Evolutionary conservation across 1,140 invertebrate species (phyloP), one percentile per base, ranked within the genome.

Genomic region (Drosophila pruinosa): DNA sequence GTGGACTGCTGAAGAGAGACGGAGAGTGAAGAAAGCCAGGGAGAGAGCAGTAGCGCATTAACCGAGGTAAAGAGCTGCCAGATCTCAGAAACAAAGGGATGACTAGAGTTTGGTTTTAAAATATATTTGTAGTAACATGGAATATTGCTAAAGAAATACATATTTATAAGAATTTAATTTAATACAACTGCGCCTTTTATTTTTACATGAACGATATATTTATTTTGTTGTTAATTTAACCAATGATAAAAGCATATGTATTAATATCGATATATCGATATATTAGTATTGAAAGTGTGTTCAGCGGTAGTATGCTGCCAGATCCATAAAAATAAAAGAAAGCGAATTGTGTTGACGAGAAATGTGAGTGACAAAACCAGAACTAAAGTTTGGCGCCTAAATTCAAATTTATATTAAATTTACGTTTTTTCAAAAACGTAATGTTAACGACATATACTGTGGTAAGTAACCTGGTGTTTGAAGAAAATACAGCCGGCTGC

Each of bases 1-100:
- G 67, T 50, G 67, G 72, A 73, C 74, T 68, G 70, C 41, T 65
- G 54, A 72, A 80, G 71, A 59, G 73, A 78, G 78, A 82, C 56
- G 54, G 78, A 82, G 28, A 74, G 74, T 75, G 74, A 70, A 70
- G 65, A 69, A 63, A 73, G 68, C 31, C 31, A 72, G 39, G 36
- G 67, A 70, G 69, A 72, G 69, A 72, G 69, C 69, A 72, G 69
- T 72, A 72, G 53, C 69, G 19, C 69, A 72, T 64, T 48, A 71
- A 70, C 41, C 58, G 47, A 45, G 45, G 10, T 3, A 41, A 8
- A 28, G 36, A 5, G 53, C 6, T 72, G 45, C 69, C 69, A 72
- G 63, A 72, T 22, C 22, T 17, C 7, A 2, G 14, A 48, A 6
- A 4, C 1, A 15, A 3, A 3, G 2, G 41, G 0, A n/a, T 54